phyloP scores from a whole-genome alignment of 2,888 invertebrate genomes.

The Penaeus monodon region DNA sequence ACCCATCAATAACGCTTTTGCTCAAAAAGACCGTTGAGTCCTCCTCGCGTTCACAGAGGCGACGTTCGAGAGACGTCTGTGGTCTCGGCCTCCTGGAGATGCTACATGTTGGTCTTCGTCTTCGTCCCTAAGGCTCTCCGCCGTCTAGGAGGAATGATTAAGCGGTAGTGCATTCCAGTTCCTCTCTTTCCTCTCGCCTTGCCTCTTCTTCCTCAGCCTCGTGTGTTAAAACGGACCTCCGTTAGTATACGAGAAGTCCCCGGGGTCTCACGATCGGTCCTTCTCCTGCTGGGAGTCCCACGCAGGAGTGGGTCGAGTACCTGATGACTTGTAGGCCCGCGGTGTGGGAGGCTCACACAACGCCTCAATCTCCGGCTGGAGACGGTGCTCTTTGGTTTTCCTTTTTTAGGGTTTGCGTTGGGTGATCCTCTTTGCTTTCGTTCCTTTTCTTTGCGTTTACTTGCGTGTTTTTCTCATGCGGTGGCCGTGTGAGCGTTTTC shows the following conservation, averaged over 20 bases:
- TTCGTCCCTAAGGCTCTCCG: not conserved
- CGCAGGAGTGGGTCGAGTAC: conserved; percentile 48
- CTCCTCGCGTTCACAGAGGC: no score
- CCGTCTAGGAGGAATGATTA: conserved; percentile 21
- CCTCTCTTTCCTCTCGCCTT: not conserved
- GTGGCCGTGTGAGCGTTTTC: not conserved
- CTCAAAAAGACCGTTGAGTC: no score
- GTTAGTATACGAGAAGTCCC: conserved; percentile 38
- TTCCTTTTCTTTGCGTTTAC: no score
- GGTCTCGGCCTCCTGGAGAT: not conserved
- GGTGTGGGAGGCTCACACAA: not conserved
- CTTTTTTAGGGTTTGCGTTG: not conserved
- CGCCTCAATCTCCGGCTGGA: not conserved
- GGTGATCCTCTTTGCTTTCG: no score
- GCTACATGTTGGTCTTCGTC: not conserved
- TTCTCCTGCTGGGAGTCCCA: conserved; percentile 14
- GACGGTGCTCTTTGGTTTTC: not conserved
- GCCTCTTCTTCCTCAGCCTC: conserved; percentile 38
- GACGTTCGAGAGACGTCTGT: no score
- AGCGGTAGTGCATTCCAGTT: not conserved
- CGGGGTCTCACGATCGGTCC: conserved; percentile 36
- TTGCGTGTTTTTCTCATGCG: no score
- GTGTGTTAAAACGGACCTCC: conserved; percentile 23
- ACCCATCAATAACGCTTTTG: no score
- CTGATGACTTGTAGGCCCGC: conserved; percentile 6